These are phyloP conservation scores for Platichthys stellatus DNA, from an alignment of 2,113 vertebrate species.

Conservation along the genomic window DNA sequence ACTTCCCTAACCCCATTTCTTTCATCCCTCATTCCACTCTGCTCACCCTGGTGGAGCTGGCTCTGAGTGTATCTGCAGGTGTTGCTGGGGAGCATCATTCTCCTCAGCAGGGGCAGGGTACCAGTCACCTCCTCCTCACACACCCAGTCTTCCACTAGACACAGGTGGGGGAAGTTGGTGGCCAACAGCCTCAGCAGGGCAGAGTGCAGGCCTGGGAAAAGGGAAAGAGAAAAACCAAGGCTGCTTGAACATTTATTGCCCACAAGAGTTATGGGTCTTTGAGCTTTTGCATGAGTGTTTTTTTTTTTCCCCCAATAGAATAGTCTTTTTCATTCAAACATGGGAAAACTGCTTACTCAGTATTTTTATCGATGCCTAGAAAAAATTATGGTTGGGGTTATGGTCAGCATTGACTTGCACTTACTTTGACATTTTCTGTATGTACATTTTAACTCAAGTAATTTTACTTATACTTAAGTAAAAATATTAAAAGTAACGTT, in stretches of 20 bases:
- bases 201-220: conserved; percentile 90
- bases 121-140: conserved; percentile 97
- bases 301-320: not conserved
- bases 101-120: conserved; percentile 90
- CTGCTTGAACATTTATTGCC: not conserved
- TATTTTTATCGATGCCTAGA: not conserved
- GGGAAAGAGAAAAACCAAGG: not conserved
- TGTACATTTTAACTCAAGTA: no score
- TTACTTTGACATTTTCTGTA: not conserved
- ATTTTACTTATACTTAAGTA: no score
- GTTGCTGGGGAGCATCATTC: conserved; percentile 91
- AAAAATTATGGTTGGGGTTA: not conserved
- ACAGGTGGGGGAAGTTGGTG: conserved; percentile 97
- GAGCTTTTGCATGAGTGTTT: not conserved
- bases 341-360: not conserved
- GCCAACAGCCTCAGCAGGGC: conserved; percentile 94
- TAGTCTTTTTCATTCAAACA: not conserved
- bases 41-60: conserved; percentile 92
- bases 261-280: not conserved
- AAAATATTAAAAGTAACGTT: no score
- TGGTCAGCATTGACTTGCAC: no score
- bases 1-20: not conserved
- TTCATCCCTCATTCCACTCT: not conserved
- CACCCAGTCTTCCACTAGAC: conserved; percentile 98
- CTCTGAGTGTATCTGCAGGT: conserved; percentile 91